A percentile compares a stretch with the other conserved stretches of the same genome.
These are phyloP conservation scores for Manis crassicaudata DNA, from an alignment of 2,797 vertebrate genomes.

Conservation along the genomic window DNA sequence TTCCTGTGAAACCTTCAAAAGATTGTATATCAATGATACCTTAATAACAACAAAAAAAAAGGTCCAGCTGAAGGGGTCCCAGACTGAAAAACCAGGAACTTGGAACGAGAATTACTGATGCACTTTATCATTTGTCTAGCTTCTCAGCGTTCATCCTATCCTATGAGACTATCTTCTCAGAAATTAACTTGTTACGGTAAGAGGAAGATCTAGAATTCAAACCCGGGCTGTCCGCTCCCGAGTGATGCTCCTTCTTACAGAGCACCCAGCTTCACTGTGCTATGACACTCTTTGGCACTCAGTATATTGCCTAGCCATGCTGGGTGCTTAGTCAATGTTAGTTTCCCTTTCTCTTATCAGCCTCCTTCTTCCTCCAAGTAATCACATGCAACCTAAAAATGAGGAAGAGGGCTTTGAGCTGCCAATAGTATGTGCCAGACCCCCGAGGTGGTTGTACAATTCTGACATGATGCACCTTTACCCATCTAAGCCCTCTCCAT, in stretches of 20 bases:
- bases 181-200: background rate
- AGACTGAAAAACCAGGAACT: background rate
- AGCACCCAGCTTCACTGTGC: background rate
- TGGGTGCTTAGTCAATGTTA: background rate
- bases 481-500: accelerated
- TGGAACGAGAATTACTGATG: background rate
- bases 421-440: background rate
- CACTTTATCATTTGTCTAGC: background rate
- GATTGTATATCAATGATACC: too few species aligned
- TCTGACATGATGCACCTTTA: background rate
- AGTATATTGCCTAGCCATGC: background rate
- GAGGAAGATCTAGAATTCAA: background rate
- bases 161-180: background rate
- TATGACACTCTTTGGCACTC: background rate
- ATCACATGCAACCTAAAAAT: background rate
- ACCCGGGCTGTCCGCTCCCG: background rate
- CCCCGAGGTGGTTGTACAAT: background rate
- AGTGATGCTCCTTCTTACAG: background rate
- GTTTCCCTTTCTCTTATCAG: background rate
- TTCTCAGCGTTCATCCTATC: background rate
- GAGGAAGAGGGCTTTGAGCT: background rate
- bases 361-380: background rate
- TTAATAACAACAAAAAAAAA: background rate
- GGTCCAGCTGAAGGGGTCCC: background rate
- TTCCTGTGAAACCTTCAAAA: too few species aligned